Conservation (phyloP, 2,797 vertebrate species). For the Acanthiza pusilla region DNA sequence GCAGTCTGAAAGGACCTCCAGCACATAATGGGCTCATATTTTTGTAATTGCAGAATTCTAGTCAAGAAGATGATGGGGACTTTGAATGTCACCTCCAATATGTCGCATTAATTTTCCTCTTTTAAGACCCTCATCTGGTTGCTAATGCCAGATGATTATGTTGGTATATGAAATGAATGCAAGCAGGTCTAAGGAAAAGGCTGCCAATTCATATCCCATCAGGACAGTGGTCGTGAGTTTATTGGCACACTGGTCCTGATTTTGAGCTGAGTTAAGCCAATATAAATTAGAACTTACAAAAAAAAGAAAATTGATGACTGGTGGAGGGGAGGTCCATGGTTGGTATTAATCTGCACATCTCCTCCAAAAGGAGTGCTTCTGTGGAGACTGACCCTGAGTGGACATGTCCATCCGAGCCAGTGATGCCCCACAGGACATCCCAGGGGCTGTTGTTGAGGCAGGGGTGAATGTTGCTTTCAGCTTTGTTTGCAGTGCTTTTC, state of each 20-base stretch:
- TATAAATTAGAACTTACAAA: neutral
- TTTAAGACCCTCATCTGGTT: neutral
- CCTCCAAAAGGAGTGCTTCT: neutral
- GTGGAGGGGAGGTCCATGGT: neutral
- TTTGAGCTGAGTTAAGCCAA: neutral
- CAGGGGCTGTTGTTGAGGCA: neutral
- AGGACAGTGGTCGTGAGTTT: neutral
- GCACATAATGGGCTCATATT: neutral
- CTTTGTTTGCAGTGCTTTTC: neutral
- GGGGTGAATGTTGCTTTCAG: neutral
- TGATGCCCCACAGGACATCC: neutral
- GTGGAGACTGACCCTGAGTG: neutral
- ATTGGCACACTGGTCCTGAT: neutral
- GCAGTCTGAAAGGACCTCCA: neutral
- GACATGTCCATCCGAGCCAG: neutral
- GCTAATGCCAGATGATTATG: constrained; percentile 1
- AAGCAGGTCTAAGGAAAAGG: neutral
- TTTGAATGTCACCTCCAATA: neutral
- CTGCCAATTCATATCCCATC: neutral
- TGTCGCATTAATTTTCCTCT: neutral
- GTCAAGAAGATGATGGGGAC: neutral
- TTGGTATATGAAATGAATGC: neutral
- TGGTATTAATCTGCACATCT: neutral
- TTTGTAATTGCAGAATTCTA: neutral
- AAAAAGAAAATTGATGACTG: neutral